phyloP scores from a whole-genome alignment of 2,113 vertebrate species.

The Podarcis muralis region DNA sequence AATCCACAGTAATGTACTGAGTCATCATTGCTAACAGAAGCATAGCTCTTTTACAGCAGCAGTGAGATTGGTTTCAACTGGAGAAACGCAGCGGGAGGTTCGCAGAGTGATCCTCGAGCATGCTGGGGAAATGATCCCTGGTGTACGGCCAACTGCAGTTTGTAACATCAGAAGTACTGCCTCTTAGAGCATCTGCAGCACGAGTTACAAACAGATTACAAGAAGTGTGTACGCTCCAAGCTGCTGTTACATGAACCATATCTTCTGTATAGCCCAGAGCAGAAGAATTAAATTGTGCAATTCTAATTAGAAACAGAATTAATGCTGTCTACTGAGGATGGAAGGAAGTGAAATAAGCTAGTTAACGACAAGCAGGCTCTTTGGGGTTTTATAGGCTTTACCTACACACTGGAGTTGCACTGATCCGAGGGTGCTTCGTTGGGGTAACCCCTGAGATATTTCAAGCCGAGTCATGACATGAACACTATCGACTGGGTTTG shows the following conservation, averaged over 20 bases:
- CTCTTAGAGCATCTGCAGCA: constrained; percentile 42
- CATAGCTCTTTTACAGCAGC: constrained; percentile 51
- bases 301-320: constrained; percentile 67
- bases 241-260: constrained; percentile 63
- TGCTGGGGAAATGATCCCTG: constrained; percentile 67
- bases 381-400: neutral
- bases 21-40: constrained; percentile 54
- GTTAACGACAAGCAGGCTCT: neutral
- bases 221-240: constrained; percentile 39
- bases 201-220: constrained; percentile 53
- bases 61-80: constrained; percentile 58
- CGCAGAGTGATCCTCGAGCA: constrained; percentile 43
- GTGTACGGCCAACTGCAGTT: constrained; percentile 42
- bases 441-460: neutral
- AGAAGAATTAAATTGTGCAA: constrained; percentile 60
- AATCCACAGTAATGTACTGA: constrained; percentile 42
- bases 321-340: constrained; percentile 33
- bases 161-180: constrained; percentile 49
- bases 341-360: constrained; percentile 15
- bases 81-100: constrained; percentile 54
- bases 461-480: neutral
- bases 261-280: constrained; percentile 66
- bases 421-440: neutral
- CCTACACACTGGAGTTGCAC: neutral
- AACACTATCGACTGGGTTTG: neutral